Evolutionary conservation across 2,113 vertebrate species (phyloP).

Genomic region (Albula goreensis): DNA sequence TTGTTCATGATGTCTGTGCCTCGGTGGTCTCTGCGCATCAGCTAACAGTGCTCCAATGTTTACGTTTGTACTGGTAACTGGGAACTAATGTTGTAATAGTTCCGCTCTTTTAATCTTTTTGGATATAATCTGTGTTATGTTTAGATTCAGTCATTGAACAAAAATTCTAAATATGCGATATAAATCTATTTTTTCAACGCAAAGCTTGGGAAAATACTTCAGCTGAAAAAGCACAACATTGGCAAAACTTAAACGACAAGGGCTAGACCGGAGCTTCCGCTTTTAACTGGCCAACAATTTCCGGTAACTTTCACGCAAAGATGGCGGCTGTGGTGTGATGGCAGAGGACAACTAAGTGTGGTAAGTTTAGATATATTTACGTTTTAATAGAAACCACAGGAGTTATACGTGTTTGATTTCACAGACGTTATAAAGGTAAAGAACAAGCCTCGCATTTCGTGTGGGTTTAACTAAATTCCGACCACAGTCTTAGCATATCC

Average conservation of each 20-base stretch:
- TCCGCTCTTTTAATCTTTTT: constrained; percentile 23
- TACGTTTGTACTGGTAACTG: not conserved
- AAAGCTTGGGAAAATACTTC: not conserved
- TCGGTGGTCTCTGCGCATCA: too few relatives aligned
- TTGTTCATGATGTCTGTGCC: too few relatives aligned
- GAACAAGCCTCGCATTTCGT: too few relatives aligned
- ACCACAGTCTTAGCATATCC: too few relatives aligned
- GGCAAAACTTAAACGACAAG: not conserved
- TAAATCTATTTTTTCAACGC: not conserved
- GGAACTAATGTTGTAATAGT: constrained; percentile 34
- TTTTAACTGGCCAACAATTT: not conserved
- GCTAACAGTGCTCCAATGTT: constrained; percentile 10
- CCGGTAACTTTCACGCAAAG: not conserved
- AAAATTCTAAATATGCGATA: not conserved
- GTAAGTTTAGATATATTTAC: not conserved
- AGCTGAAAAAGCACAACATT: not conserved
- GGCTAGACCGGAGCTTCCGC: not conserved
- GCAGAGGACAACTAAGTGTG: not conserved
- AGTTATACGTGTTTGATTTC: not conserved
- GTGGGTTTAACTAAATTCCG: too few relatives aligned
- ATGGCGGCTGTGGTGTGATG: not conserved
- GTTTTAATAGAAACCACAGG: not conserved
- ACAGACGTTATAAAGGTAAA: not conserved
- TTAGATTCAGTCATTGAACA: not conserved
- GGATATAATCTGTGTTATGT: not conserved